phyloP scores from a whole-genome alignment of 2,113 vertebrate species.

The Prionailurus viverrinus region DNA sequence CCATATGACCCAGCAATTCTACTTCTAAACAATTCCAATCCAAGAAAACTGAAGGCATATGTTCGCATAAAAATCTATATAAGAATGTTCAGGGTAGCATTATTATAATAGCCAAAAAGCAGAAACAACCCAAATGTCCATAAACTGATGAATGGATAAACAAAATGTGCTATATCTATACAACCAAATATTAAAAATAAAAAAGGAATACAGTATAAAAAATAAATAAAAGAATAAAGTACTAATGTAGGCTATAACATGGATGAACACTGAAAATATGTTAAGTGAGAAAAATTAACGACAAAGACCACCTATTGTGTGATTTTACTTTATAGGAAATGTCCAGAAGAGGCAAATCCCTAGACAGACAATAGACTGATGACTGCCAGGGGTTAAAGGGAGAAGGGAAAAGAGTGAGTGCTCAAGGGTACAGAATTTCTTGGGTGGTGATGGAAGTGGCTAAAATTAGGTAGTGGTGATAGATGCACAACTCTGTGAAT shows the following conservation, averaged over 20 bases:
- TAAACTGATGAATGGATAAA: background rate
- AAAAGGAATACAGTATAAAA: background rate
- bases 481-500: background rate
- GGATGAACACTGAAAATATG: background rate
- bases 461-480: background rate
- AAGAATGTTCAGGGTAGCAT: background rate
- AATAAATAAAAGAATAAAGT: background rate
- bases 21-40: background rate
- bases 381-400: background rate
- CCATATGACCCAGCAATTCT: background rate
- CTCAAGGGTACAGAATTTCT: background rate
- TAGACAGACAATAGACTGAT: background rate
- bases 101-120: background rate
- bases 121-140: background rate
- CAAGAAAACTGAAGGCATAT: background rate
- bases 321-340: background rate
- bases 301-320: background rate
- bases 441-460: background rate
- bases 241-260: background rate
- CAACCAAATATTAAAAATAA: background rate
- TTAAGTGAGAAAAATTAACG: background rate
- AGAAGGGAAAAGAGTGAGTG: background rate
- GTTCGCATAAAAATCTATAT: background rate
- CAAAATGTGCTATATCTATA: background rate
- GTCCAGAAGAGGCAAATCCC: background rate